Percentiles rank a stretch among this genome's conserved stretches.
Conservation (phyloP, 2,113 vertebrate species). For the Microcebus jonahi region DNA sequence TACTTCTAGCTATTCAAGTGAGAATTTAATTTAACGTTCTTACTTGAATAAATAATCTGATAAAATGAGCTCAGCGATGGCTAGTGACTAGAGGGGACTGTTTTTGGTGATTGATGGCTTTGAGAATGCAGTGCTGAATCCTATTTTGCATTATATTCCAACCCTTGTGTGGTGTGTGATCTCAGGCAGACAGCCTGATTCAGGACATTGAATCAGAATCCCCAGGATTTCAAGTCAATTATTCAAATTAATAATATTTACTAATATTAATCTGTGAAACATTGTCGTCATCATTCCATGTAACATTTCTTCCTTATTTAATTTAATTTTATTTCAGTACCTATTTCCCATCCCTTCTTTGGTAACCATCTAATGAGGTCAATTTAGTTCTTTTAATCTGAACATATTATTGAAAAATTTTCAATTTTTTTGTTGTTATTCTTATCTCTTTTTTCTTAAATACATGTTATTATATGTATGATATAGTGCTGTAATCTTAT, state of each 20-base stretch:
- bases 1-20: constrained; percentile 60
- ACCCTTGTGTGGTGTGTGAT: background rate
- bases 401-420: background rate
- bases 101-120: constrained; percentile 40
- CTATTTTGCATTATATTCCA: background rate
- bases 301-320: background rate
- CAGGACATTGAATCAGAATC: background rate
- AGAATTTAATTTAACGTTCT: constrained; percentile 72
- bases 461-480: background rate
- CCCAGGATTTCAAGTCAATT: background rate
- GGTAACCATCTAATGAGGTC: background rate
- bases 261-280: background rate
- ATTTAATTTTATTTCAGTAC: background rate
- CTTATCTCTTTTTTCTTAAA: background rate
- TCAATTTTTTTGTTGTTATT: background rate
- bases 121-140: background rate
- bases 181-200: background rate
- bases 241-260: background rate
- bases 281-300: background rate
- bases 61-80: constrained; percentile 26
- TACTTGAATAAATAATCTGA: constrained; percentile 68
- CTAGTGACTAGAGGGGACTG: constrained; percentile 11
- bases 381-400: background rate
- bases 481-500: background rate
- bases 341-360: background rate